Evolutionary conservation across 2,113 vertebrate genomes (phyloP).

Genomic region (Macrotus californicus): DNA sequence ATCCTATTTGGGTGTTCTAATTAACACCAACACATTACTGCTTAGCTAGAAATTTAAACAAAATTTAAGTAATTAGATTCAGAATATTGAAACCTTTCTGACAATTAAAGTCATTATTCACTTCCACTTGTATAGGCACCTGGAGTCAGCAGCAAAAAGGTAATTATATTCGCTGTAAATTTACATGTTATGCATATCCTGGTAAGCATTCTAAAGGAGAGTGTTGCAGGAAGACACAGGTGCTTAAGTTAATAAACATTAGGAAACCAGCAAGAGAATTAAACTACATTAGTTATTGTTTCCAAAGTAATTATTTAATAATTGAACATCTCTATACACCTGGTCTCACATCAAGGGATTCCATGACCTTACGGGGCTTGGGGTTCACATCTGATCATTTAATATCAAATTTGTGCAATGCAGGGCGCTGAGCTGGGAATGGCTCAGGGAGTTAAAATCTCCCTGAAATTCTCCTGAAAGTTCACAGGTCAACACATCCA

Average conservation of each 20-base stretch:
- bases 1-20: conserved; percentile 60
- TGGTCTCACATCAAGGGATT: conserved; percentile 80
- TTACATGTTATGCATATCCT: conserved; percentile 72
- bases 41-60: conserved; percentile 74
- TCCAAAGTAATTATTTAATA: conserved; percentile 85
- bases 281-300: conserved; percentile 85
- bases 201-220: conserved; percentile 78
- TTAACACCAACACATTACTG: conserved; percentile 66
- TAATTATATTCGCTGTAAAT: conserved; percentile 79
- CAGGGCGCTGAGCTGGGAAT: conserved; percentile 59
- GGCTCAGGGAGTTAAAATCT: conserved; percentile 68
- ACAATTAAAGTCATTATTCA: conserved; percentile 79
- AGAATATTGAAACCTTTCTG: conserved; percentile 76
- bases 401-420: conserved; percentile 63
- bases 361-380: conserved; percentile 71
- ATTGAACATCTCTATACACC: conserved; percentile 83
- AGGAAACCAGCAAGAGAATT: conserved; percentile 84
- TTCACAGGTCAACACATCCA: conserved; percentile 70
- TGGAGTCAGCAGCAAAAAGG: conserved; percentile 65
- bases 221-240: conserved; percentile 79
- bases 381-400: conserved; percentile 74
- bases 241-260: conserved; percentile 89
- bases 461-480: conserved; percentile 70
- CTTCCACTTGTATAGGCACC: conserved; percentile 76
- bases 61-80: conserved; percentile 70